Conservation (phyloP, 2,113 vertebrate species). For the Syrrhaptes paradoxus region DNA sequence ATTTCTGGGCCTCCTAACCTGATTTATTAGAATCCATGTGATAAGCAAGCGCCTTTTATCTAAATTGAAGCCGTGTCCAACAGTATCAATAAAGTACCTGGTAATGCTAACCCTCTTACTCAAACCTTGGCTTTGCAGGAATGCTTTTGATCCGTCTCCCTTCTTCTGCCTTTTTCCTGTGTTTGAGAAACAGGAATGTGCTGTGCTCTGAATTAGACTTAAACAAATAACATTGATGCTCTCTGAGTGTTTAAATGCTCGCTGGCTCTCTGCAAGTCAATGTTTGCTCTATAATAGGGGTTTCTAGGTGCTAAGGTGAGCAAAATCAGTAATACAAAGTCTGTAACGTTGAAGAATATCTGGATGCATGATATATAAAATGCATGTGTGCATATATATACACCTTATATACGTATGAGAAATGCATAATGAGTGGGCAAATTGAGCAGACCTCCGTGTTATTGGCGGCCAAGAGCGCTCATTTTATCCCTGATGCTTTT, state of each 20-base stretch:
- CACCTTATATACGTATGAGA: background rate
- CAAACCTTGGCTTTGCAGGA: background rate
- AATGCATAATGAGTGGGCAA: background rate
- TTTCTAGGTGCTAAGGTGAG: background rate
- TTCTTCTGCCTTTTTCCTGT: background rate
- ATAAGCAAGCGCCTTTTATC: conserved; percentile 40
- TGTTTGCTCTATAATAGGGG: background rate
- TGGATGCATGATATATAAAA: background rate
- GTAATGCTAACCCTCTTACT: conserved; percentile 7
- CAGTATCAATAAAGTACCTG: conserved; percentile 39
- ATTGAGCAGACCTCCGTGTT: background rate
- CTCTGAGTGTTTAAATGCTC: background rate
- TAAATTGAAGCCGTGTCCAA: conserved; percentile 14
- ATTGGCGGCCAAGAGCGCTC: background rate
- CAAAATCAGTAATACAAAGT: background rate
- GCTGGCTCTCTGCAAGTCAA: background rate
- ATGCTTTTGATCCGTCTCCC: conserved; percentile 28
- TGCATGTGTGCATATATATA: background rate
- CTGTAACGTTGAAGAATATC: background rate
- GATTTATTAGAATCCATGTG: background rate
- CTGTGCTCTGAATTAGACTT: background rate
- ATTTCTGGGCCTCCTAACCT: background rate
- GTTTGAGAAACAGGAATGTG: background rate
- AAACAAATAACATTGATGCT: background rate
- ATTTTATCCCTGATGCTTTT: background rate